A percentile compares a stretch with the other conserved stretches of the same genome.
Evolutionary conservation across 2,888 invertebrate genomes (phyloP).

Genomic region (Belgica antarctica): DNA sequence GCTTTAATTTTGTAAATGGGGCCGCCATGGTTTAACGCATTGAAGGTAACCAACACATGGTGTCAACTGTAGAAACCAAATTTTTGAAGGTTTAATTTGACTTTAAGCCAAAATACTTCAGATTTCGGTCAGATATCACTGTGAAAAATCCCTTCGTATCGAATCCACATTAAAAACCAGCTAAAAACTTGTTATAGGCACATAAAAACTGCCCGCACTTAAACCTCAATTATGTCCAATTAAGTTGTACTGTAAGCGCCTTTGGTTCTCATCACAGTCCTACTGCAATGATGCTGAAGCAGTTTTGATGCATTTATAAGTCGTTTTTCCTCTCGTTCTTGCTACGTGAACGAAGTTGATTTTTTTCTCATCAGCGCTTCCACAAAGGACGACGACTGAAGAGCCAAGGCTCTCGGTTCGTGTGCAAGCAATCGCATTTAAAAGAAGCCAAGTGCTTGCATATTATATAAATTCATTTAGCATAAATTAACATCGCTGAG

Average conservation of each 20-base stretch:
- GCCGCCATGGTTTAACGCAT: too few species aligned
- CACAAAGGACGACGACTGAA: background rate
- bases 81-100: too few species aligned
- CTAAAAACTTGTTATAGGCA: too few species aligned
- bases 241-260: conserved; percentile 19
- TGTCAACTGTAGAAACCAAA: too few species aligned
- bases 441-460: conserved; percentile 14
- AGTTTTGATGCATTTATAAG: too few species aligned
- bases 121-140: too few species aligned
- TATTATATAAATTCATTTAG: background rate
- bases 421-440: conserved; percentile 5
- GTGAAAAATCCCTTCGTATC: too few species aligned
- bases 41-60: too few species aligned
- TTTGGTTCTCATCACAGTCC: background rate
- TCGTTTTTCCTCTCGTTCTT: background rate
- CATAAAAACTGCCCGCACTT: background rate
- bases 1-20: too few species aligned
- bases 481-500: conserved; percentile 33
- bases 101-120: too few species aligned
- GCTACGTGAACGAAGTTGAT: background rate
- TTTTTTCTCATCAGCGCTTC: conserved; percentile 14
- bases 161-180: too few species aligned
- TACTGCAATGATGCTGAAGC: conserved; percentile 8
- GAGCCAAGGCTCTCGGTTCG: conserved; percentile 11
- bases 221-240: conserved; percentile 35